A percentile compares a stretch with the other conserved stretches of the same genome.
These are phyloP conservation scores for Dasyurus viverrinus DNA, from an alignment of 2,113 vertebrate genomes.

Conservation along the genomic window DNA sequence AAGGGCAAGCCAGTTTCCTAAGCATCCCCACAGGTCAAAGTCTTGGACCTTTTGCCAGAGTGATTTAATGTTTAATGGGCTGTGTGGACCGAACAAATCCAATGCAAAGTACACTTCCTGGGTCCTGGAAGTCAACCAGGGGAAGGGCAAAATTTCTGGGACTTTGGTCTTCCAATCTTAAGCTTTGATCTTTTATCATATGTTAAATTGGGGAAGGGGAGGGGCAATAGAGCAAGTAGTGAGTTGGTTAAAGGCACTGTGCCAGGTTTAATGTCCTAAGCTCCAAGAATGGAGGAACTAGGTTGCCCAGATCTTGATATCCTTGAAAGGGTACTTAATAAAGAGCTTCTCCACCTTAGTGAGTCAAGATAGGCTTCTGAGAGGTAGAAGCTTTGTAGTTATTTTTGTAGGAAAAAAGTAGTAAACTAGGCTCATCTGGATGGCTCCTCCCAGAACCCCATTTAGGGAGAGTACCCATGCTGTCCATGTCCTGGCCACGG, in stretches of 20 bases:
- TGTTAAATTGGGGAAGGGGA: background rate
- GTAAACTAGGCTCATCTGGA: background rate
- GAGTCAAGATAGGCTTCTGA: background rate
- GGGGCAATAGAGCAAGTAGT: no score
- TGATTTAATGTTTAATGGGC: rapidly evolving
- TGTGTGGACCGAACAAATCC: no score
- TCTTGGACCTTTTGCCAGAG: background rate
- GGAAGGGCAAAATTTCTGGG: background rate
- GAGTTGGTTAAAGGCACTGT: background rate
- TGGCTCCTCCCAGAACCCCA: background rate
- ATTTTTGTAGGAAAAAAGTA: background rate
- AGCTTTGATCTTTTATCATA: background rate
- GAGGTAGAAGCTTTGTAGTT: background rate
- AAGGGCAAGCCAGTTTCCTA: background rate
- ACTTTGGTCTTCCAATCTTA: background rate
- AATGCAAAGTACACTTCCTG: background rate
- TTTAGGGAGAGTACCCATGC: background rate
- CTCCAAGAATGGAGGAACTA: background rate
- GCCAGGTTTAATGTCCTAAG: background rate
- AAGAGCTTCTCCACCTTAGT: background rate
- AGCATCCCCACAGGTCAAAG: background rate
- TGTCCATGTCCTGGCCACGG: no score
- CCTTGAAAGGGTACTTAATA: background rate
- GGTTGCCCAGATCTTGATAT: background rate
- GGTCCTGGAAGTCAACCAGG: rapidly evolving